phyloP scores from a whole-genome alignment of 2,113 vertebrate species.

The Reinhardtius hippoglossoides region DNA sequence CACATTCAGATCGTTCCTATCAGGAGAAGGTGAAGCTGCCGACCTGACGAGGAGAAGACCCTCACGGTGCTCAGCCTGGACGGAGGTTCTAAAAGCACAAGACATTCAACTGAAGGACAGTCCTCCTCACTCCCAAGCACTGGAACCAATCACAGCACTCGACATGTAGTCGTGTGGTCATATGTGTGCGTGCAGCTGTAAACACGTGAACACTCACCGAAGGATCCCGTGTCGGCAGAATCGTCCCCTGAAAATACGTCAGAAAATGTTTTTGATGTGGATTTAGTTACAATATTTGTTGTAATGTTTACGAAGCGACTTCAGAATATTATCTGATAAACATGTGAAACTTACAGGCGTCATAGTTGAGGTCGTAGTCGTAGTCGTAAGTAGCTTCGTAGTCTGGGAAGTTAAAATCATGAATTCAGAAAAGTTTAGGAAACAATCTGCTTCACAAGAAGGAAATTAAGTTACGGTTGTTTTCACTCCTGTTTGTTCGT shows the following conservation, averaged over 20 bases:
- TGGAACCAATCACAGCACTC: slow-evolving; percentile 57
- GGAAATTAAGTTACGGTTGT: background rate
- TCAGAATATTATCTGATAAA: background rate
- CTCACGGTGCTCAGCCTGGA: slow-evolving; percentile 53
- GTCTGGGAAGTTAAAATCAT: slow-evolving; percentile 60
- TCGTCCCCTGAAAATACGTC: slow-evolving; percentile 62
- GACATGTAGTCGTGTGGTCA: background rate
- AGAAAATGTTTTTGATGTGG: background rate
- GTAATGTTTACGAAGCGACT: too few species aligned
- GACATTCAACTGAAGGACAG: slow-evolving; percentile 59
- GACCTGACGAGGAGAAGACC: slow-evolving; percentile 82
- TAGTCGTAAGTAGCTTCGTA: slow-evolving; percentile 78
- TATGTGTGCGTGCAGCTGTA: background rate
- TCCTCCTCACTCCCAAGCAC: slow-evolving; percentile 45
- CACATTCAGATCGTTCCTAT: background rate
- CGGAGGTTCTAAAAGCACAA: slow-evolving; percentile 69
- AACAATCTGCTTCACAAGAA: background rate
- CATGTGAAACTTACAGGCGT: slow-evolving; percentile 72
- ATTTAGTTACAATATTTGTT: too few species aligned
- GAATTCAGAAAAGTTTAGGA: background rate
- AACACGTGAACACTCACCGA: slow-evolving; percentile 51
- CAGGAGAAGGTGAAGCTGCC: background rate
- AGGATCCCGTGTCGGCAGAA: slow-evolving; percentile 45
- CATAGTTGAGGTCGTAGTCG: slow-evolving; percentile 79
- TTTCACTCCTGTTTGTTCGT: too few species aligned